A percentile compares a stretch with the other conserved stretches of the same genome.
Conservation (phyloP, 1,140 invertebrate species). For the Samia ricini region DNA sequence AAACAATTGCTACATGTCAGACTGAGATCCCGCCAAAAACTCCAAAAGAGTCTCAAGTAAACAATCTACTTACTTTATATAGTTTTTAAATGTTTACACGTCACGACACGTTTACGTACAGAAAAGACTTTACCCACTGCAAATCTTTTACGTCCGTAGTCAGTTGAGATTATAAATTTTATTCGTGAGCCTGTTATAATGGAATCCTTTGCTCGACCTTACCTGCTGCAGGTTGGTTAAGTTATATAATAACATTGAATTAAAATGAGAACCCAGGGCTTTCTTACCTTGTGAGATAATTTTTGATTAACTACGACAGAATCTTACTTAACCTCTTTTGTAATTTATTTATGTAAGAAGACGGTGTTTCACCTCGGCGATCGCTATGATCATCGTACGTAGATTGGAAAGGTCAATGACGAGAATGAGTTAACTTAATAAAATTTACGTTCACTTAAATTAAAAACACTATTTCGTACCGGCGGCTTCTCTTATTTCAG, state of each 20-base stretch:
- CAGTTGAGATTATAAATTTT: conserved; percentile 15
- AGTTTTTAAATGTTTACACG: too few relatives aligned
- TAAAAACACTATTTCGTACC: too few relatives aligned
- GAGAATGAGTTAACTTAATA: too few relatives aligned
- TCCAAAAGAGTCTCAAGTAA: neutral
- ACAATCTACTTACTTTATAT: neutral
- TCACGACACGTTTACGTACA: too few relatives aligned
- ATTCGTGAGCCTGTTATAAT: conserved; percentile 14
- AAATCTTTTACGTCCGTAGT: neutral
- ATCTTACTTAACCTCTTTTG: neutral
- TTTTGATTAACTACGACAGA: neutral
- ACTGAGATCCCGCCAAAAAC: too few relatives aligned
- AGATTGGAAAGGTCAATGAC: too few relatives aligned
- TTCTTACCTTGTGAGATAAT: neutral
- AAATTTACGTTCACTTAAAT: too few relatives aligned
- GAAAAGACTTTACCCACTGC: too few relatives aligned
- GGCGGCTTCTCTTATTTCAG: too few relatives aligned
- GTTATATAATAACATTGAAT: neutral
- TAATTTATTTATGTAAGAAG: neutral
- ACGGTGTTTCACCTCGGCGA: too few relatives aligned
- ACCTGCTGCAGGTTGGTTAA: neutral
- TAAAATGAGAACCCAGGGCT: neutral
- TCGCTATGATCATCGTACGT: too few relatives aligned
- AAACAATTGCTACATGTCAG: too few relatives aligned
- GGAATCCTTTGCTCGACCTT: conserved; percentile 13